Percentiles rank a stretch among this genome's conserved stretches.
Conservation (phyloP, 2,797 vertebrate species). For the Danio tinwini region DNA sequence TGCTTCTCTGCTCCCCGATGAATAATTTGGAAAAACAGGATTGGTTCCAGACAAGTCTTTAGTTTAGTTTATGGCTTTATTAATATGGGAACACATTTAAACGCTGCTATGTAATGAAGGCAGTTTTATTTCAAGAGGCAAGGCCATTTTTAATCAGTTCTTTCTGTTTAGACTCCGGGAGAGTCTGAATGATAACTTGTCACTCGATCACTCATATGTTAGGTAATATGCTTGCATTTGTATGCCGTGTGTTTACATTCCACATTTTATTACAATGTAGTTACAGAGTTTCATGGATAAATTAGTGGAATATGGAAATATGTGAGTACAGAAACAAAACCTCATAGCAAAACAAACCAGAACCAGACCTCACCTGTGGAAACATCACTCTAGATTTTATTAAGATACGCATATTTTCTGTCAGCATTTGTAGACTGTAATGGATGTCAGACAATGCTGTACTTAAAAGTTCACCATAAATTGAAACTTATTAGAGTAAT, state of each 20-base stretch:
- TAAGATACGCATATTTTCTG: constrained; percentile 50
- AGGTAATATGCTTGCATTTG: constrained; percentile 6
- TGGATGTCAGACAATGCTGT: no score
- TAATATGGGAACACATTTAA: constrained; percentile 67
- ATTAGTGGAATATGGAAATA: neutral
- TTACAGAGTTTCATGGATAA: constrained; percentile 11
- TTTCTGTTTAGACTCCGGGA: neutral
- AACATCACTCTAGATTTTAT: neutral
- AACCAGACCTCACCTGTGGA: neutral
- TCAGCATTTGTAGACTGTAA: neutral
- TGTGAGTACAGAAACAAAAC: constrained; percentile 5
- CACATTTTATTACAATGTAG: constrained; percentile 1
- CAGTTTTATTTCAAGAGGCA: neutral
- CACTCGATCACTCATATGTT: neutral
- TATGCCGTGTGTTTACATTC: constrained; percentile 36
- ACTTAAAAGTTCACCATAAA: no score
- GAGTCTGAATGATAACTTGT: neutral
- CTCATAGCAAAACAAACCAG: neutral
- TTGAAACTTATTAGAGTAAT: no score
- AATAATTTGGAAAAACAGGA: constrained; percentile 49
- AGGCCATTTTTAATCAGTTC: neutral
- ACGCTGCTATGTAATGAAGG: neutral
- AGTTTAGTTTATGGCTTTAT: constrained; percentile 70
- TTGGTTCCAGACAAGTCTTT: constrained; percentile 41
- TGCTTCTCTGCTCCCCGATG: constrained; percentile 50